phyloP scores from a whole-genome alignment of 1,140 invertebrate genomes.

The Tyrophagus putrescentiae region DNA sequence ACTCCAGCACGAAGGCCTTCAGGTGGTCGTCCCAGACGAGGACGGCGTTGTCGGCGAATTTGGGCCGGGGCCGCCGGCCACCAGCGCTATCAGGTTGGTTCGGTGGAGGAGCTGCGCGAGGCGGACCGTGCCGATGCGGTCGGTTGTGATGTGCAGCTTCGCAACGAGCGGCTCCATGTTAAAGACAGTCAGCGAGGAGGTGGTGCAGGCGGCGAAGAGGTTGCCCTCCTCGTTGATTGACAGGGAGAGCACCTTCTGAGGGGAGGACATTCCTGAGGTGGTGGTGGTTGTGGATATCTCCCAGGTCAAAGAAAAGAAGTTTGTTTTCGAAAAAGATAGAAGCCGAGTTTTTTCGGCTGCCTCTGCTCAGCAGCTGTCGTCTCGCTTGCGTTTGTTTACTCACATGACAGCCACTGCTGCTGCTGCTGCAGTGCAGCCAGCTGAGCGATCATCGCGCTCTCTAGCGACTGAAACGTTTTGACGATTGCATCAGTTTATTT shows the following conservation, averaged over 20 bases:
- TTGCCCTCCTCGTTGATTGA: conserved; percentile 23
- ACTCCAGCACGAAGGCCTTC: conserved; percentile 74
- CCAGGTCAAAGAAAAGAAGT: no score
- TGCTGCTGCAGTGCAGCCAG: no score
- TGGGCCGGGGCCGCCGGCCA: conserved; percentile 55
- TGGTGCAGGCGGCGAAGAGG: conserved; percentile 65
- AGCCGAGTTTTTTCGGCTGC: no score
- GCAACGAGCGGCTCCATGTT: conserved; percentile 80
- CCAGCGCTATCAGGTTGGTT: conserved; percentile 64
- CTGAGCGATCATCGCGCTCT: no score
- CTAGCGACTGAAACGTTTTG: no score
- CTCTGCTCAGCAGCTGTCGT: no score
- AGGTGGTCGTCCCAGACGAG: conserved; percentile 93
- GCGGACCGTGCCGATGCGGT: conserved; percentile 57
- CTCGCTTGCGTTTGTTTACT: no score
- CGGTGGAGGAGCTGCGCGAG: conserved; percentile 73
- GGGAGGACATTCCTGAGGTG: no score
- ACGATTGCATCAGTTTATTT: no score
- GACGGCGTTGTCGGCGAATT: conserved; percentile 60
- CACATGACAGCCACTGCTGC: no score
- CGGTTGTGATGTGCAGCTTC: conserved; percentile 57
- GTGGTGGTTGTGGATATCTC: no score
- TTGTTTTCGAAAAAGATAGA: no score
- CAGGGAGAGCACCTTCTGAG: conserved; percentile 9
- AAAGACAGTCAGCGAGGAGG: conserved; percentile 66